Percentiles rank a stretch among this genome's conserved stretches.
phyloP scores from a whole-genome alignment of 2,113 vertebrate genomes.

The Entosphenus tridentatus region DNA sequence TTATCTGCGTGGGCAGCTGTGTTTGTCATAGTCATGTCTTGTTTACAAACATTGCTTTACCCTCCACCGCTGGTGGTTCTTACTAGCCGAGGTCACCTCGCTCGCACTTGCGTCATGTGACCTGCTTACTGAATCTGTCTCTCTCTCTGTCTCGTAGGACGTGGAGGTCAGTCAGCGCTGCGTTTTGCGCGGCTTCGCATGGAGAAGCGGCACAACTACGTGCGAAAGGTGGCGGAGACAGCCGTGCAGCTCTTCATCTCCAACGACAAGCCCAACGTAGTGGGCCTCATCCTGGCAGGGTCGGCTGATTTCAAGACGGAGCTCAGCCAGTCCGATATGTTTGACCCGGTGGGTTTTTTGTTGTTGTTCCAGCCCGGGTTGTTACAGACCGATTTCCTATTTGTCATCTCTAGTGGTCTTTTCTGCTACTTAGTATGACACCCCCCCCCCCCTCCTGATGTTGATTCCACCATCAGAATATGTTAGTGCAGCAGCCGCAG shows the following conservation, averaged over 20 bases:
- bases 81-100: no score
- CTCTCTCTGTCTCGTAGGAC: slow-evolving; percentile 27
- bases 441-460: no score
- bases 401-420: no score
- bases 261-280: slow-evolving; percentile 95
- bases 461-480: no score
- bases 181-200: slow-evolving; percentile 92
- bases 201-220: slow-evolving; percentile 97
- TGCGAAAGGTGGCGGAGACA: slow-evolving; percentile 91
- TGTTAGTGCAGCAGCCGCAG: no score
- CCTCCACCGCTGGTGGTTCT: no score
- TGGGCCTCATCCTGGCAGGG: slow-evolving; percentile 79
- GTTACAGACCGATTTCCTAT: no score
- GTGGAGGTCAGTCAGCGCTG: slow-evolving; percentile 90
- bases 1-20: neutral
- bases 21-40: neutral
- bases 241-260: slow-evolving; percentile 93
- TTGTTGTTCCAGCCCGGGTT: neutral
- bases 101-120: no score
- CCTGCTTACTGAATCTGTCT: neutral
- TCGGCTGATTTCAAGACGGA: slow-evolving; percentile 98
- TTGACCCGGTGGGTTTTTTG: slow-evolving; percentile 58
- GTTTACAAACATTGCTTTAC: neutral
- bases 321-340: slow-evolving; percentile 96
- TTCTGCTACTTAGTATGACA: no score